Base-by-base conservation (phyloP, 2,888 invertebrate species). In the Horisme vitalbata region DNA sequence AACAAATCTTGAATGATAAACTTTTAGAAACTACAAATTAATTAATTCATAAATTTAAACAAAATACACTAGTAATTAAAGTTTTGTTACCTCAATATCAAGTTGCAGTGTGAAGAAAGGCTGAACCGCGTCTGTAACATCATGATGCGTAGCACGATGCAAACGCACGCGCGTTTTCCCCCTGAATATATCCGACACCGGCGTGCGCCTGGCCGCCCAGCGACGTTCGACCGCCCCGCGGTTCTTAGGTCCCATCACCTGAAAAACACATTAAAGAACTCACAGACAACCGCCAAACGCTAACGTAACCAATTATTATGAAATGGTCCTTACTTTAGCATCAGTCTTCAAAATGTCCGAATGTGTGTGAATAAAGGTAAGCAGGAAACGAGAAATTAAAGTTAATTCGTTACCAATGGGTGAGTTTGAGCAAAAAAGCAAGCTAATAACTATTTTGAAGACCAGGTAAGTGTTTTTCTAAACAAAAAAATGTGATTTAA, bases 51-150 rank as follows among this genome's bases (percentile, higher is more conserved):
- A 18, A 18, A 18, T 18, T 30, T 11, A 21, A 18, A 21, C 3
- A 28, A 13, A 7, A 21, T 3, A 26, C 8, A 7, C 8, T 5
- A 26, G 7, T 11, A 26, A 26, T 11, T 10, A 20, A 10, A 4
- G 10, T 26, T 13, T 28, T 11, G 8, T 31, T 75, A 97, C 97
- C 92, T 97, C 97, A 63, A 99, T 97, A 71, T 99, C 97, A 18
- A 99, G 92, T 77, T 97, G 98, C 52, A 99, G 90, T 0, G 98
- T 97, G 79, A 98, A 98, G 90, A 99, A 99, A 0, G 98, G 98
- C 79, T 98, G 97, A 55, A 98, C 95, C 59, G 96, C 97, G 73
- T 97, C 97, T 0, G 97, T 97, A 59, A 95, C 93, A 71, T 93
- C 93, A 13, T 85, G 81, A 61, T 85, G 69, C 8, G 93, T 92